Evolutionary conservation across 2,888 invertebrate genomes (phyloP).

Genomic region (Leptothorax acervorum): DNA sequence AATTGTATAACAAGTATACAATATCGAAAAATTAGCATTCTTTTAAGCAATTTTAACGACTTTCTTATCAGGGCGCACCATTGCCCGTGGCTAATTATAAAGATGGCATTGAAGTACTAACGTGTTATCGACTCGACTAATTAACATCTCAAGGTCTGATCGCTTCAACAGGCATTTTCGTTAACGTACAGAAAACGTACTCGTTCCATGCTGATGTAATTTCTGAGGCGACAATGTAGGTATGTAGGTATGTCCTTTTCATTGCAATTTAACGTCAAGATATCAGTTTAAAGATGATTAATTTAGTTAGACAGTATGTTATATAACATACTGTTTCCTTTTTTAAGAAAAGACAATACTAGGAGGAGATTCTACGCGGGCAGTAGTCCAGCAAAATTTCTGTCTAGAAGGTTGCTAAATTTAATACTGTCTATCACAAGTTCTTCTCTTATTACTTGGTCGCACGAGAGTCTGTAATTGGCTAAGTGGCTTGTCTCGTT

Average conservation of each 20-base stretch:
- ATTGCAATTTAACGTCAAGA: background rate
- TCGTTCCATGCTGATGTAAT: background rate
- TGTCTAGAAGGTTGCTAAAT: conserved; percentile 2
- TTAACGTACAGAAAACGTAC: background rate
- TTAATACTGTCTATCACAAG: conserved; percentile 25
- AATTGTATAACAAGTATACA: background rate
- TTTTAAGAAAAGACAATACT: background rate
- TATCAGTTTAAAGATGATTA: background rate
- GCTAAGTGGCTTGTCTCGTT: conserved; percentile 30
- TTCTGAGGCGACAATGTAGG: background rate
- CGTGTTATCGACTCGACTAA: conserved; percentile 9
- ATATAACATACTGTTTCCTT: background rate
- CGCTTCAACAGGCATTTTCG: background rate
- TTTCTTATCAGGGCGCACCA: background rate
- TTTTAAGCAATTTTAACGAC: background rate
- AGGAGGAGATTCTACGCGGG: background rate
- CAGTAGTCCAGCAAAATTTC: background rate
- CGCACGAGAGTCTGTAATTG: conserved; percentile 9
- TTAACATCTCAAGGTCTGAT: background rate
- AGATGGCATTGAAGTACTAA: background rate
- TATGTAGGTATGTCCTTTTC: background rate
- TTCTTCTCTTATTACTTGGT: background rate
- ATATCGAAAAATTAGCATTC: background rate
- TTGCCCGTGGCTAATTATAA: background rate
- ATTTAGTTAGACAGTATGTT: background rate